Conservation (phyloP, 2,888 invertebrate species). For the Nomada fucata region DNA sequence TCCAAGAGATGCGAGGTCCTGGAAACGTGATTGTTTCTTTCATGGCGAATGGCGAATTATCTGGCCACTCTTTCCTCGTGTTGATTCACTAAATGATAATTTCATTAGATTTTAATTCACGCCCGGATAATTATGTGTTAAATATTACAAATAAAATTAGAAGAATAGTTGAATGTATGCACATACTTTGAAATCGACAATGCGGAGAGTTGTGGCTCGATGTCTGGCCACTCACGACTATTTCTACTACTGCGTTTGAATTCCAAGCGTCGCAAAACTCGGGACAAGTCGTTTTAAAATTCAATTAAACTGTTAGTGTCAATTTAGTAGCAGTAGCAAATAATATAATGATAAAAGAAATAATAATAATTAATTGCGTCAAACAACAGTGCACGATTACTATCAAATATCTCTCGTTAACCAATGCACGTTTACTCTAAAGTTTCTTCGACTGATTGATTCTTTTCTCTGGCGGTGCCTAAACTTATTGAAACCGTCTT, state of each 20-base stretch:
- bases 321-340: neutral
- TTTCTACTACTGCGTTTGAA: conserved; percentile 26
- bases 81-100: neutral
- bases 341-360: neutral
- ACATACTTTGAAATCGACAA: conserved; percentile 1
- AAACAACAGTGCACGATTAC: conserved; percentile 6
- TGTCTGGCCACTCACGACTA: conserved; percentile 8
- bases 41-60: conserved; percentile 55
- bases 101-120: neutral
- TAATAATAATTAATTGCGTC: neutral
- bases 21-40: conserved; percentile 73
- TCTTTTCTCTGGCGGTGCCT: conserved; percentile 3
- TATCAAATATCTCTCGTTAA: neutral
- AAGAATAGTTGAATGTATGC: neutral
- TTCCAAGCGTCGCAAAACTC: conserved; percentile 20
- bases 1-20: conserved; percentile 59
- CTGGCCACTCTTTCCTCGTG: conserved; percentile 27
- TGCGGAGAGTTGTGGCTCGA: conserved; percentile 13
- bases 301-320: neutral
- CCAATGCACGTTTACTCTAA: conserved; percentile 28
- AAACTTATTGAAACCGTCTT: neutral
- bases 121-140: neutral
- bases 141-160: neutral
- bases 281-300: neutral
- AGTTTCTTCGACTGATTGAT: neutral